Conservation (phyloP, 2,113 vertebrate genomes). For the Dicerorhinus sumatrensis region DNA sequence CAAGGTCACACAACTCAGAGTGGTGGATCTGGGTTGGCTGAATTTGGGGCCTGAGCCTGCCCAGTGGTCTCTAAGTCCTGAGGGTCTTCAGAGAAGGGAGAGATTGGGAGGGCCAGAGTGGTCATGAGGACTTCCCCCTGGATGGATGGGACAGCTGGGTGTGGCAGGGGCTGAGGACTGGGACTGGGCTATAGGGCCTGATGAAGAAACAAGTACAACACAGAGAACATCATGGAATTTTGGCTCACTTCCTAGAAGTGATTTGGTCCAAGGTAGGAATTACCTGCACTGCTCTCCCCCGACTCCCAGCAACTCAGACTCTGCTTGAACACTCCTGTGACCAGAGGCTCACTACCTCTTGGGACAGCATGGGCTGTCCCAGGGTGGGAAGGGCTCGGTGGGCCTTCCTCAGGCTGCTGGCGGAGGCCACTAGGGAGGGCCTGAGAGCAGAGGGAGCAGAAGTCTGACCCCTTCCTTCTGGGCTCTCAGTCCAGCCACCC, state of each 20-base stretch:
- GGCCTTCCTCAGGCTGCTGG: neutral
- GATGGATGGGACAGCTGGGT: neutral
- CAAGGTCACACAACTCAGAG: neutral
- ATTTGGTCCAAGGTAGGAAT: neutral
- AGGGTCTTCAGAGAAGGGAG: neutral
- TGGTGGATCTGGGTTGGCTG: neutral
- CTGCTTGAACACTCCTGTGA: neutral
- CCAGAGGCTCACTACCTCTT: neutral
- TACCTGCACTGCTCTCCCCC: neutral
- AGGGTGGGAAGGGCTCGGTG: neutral
- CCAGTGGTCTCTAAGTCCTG: neutral
- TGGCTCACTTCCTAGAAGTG: neutral
- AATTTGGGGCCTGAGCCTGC: neutral
- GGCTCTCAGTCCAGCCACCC: accelerated
- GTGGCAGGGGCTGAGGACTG: neutral
- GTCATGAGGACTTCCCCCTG: neutral
- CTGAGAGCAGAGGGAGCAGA: neutral
- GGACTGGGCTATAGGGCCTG: neutral
- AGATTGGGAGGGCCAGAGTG: no score
- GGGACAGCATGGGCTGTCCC: neutral
- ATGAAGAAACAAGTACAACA: neutral
- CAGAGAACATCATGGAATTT: neutral
- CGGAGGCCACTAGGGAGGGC: neutral
- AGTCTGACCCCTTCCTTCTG: neutral
- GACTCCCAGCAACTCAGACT: neutral